Evolutionary conservation across 2,113 vertebrate genomes (phyloP).

Genomic region (Neotragus moschatus): DNA sequence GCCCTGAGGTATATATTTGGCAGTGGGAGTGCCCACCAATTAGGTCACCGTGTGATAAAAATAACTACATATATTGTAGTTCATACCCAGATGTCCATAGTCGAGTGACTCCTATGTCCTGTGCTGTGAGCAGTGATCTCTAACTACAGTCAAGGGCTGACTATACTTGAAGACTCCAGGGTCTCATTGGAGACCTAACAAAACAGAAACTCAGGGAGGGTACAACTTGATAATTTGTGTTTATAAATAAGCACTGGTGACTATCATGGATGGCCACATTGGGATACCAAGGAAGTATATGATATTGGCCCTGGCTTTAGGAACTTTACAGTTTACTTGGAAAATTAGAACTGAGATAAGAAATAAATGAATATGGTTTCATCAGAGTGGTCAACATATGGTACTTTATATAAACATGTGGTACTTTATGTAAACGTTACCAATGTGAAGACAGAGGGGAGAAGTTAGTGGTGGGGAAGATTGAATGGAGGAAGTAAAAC

Average conservation of each 20-base stretch:
- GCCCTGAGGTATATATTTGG: neutral
- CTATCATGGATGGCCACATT: neutral
- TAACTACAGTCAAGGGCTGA: neutral
- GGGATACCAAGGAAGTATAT: neutral
- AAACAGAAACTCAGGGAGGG: neutral
- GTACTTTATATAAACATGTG: neutral
- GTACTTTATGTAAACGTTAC: neutral
- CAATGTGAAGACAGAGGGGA: neutral
- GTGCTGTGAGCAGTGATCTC: neutral
- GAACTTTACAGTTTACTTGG: neutral
- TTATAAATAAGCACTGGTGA: slow-evolving; percentile 26
- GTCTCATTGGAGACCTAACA: neutral
- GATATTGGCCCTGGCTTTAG: neutral
- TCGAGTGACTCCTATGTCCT: neutral
- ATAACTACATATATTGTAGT: neutral
- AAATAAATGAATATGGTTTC: slow-evolving; percentile 1
- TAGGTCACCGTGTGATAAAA: neutral
- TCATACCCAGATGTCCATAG: neutral
- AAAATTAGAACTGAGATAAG: slow-evolving; percentile 15
- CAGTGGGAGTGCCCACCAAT: neutral
- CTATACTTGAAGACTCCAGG: neutral
- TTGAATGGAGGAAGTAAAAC: neutral
- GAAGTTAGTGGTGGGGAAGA: neutral
- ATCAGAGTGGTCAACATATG: neutral
- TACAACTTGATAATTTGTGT: neutral